Evolutionary conservation across 53 echinoderm and acorn worm species (phyloP).

Genomic region (Astropecten irregularis): DNA sequence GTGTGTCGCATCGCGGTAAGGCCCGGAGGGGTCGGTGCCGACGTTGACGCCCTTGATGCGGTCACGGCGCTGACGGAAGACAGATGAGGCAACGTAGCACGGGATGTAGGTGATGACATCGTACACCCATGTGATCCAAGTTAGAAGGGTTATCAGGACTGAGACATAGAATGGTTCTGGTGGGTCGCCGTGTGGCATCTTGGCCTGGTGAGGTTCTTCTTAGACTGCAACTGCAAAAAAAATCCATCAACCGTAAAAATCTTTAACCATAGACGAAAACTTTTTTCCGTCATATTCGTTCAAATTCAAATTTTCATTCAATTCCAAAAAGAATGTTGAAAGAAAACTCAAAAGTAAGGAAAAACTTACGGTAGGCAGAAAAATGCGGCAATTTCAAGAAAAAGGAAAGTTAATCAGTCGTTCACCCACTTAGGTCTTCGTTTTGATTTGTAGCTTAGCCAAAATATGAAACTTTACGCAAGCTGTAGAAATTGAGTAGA

Average conservation of each 20-base stretch:
- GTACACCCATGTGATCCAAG: conserved; percentile 60
- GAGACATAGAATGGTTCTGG: conserved; percentile 57
- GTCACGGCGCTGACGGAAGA: conserved; percentile 54
- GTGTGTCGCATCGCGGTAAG: conserved; percentile 53
- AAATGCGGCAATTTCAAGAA: no score
- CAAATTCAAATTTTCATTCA: no score
- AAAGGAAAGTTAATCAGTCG: no score
- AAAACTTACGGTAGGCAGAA: no score
- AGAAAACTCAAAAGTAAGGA: no score
- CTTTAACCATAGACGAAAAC: neutral
- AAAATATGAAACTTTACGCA: no score
- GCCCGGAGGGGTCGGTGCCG: conserved; percentile 36
- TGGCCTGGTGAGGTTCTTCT: neutral
- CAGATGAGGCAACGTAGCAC: conserved; percentile 55
- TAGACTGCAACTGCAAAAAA: neutral
- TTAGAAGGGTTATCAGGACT: conserved; percentile 44
- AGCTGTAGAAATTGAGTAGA: no score
- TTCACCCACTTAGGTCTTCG: no score
- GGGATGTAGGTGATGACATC: conserved; percentile 75
- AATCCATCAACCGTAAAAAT: neutral
- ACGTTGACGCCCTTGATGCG: conserved; percentile 65
- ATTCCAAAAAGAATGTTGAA: no score
- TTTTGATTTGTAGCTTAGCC: no score
- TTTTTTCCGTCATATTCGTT: no score
- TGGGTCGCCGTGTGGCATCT: conserved; percentile 28